Conservation (phyloP, 2,113 vertebrate species). For the Cranoglanis bouderius region DNA sequence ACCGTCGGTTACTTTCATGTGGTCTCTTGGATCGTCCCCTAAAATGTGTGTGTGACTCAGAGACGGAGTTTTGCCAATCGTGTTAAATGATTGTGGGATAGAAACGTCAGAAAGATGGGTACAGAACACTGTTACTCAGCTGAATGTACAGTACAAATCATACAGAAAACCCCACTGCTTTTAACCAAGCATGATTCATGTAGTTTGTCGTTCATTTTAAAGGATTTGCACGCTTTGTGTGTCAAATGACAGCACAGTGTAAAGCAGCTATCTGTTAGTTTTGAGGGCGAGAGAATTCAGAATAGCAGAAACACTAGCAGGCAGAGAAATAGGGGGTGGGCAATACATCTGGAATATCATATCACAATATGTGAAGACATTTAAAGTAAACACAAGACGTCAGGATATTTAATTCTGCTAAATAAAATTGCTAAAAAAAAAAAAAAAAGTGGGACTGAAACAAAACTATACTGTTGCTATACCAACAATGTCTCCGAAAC, state of each 20-base stretch:
- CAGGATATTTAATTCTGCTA: background rate
- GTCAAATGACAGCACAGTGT: background rate
- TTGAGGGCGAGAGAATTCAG: no score
- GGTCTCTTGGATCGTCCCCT: constrained; percentile 9
- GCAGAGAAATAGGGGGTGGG: no score
- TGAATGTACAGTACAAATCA: background rate
- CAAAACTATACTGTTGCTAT: no score
- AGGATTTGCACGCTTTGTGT: background rate
- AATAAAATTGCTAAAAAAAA: no score
- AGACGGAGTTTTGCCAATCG: background rate
- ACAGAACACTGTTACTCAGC: background rate
- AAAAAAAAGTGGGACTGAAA: no score
- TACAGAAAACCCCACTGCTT: background rate
- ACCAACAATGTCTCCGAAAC: background rate
- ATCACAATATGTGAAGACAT: no score
- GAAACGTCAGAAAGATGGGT: background rate
- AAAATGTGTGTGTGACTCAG: background rate
- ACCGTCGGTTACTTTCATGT: background rate
- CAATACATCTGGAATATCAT: no score
- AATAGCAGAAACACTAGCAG: no score
- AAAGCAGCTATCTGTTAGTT: background rate
- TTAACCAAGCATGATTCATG: background rate
- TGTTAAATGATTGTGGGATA: background rate
- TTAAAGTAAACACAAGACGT: background rate
- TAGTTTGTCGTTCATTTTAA: background rate